These are phyloP conservation scores for Sinosuthora webbiana DNA, from an alignment of 2,113 vertebrate species.

Conservation along the genomic window DNA sequence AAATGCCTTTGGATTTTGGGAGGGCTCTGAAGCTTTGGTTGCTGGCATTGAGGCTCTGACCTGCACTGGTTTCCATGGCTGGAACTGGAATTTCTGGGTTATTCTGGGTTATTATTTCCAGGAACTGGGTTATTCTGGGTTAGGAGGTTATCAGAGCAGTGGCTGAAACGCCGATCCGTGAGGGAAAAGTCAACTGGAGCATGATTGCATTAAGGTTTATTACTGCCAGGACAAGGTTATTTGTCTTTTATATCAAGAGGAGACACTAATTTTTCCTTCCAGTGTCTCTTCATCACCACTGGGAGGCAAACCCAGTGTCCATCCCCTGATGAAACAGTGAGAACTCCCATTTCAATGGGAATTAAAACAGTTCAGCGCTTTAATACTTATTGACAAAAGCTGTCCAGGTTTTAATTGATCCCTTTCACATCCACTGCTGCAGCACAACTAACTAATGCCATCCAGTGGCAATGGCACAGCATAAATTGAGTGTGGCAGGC, in stretches of 20 bases:
- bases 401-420: background rate
- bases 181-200: background rate
- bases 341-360: background rate
- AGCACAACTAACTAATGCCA: constrained; percentile 74
- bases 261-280: background rate
- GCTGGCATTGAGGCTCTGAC: background rate
- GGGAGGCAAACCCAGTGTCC: background rate
- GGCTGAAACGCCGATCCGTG: background rate
- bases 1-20: background rate
- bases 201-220: background rate
- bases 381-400: background rate
- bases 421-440: background rate
- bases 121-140: background rate
- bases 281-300: background rate
- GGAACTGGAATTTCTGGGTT: background rate
- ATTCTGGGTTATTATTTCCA: too few species aligned
- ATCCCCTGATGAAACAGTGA: background rate
- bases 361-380: background rate
- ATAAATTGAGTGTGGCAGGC: constrained; percentile 10
- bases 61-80: background rate
- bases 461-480: constrained; percentile 67
- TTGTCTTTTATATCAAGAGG: background rate
- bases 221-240: background rate
- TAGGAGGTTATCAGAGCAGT: background rate
- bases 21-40: background rate